Base-by-base conservation (phyloP, 2,797 vertebrate genomes). In the Eupleurogrammus muticus region DNA sequence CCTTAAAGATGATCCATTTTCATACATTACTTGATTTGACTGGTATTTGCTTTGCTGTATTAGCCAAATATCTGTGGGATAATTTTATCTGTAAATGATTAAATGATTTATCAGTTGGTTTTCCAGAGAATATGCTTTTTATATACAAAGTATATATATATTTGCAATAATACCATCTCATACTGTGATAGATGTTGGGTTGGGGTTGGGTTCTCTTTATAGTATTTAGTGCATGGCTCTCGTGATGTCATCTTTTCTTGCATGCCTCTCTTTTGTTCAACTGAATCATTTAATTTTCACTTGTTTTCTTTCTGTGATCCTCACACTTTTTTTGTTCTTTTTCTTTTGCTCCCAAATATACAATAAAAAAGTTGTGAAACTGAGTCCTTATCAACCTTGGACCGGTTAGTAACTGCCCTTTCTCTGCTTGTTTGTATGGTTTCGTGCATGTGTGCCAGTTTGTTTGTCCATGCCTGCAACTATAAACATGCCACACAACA, bases 341-440 rank as follows among this genome's bases (percentile, higher is more conserved):
- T 95, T 95, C 95, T 96, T 93, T 96, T 96, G 95, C 95, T 96
- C 96, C 96, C 96, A 89, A 92, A 90, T 86, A 90, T 87, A 91
- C 90, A 90, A 92, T 93, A 93, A 92, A 96, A n/a, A 98, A 99
- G 98, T 99, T 97, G 96, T 96, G 98, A 99, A 96, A 97, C 96
- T 97, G 98, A 99, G 96, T 98, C 98, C 96, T 95, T 99, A 96
- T 99, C 96, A 92, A 97, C 96, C 93, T 94, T 99, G 96, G 98
- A 99, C 97, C 97, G 98, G 98, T 99, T 97, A 99, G 98, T 99
- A 99, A 93, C 90, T 94, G 94, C 95, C 94, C 83, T 92, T 91
- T 90, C 87, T 92, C 86, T 92, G 90, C 88, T 90, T 87, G 89
- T 83, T 89, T 88, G 89, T 87, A 69, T 85, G 82, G 79, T 84